Percentiles rank a stretch among this genome's conserved stretches.
phyloP scores from a whole-genome alignment of 2,888 invertebrate species.

The Drosophila fulvimacula region DNA sequence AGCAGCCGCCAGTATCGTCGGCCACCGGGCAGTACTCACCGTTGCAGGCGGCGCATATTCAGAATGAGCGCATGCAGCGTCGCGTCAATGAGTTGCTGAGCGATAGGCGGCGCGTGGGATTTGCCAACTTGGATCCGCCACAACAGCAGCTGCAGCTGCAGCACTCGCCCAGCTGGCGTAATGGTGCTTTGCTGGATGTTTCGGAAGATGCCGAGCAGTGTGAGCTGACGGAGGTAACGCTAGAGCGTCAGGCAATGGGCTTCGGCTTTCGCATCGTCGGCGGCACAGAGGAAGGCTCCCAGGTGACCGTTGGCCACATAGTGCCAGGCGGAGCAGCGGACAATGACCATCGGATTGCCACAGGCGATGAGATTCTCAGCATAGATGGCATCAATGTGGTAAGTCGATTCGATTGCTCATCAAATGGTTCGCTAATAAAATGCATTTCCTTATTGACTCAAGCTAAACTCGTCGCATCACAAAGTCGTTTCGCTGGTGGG shows the following conservation, averaged over 20 bases:
- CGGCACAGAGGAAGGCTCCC: constrained; percentile 98
- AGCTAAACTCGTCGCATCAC: constrained; percentile 93
- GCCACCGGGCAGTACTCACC: constrained; percentile 72
- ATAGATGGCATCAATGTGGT: constrained; percentile 95
- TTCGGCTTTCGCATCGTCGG: constrained; percentile 99
- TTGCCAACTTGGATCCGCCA: constrained; percentile 81
- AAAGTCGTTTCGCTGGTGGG: constrained; percentile 97
- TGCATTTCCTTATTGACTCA: constrained; percentile 59
- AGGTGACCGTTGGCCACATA: constrained; percentile 98
- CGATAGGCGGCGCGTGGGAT: constrained; percentile 83
- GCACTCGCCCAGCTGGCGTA: constrained; percentile 75
- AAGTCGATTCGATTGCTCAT: constrained; percentile 61
- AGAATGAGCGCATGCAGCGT: constrained; percentile 83
- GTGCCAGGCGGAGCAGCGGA: constrained; percentile 98
- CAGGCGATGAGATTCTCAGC: constrained; percentile 97
- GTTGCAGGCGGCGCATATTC: constrained; percentile 79
- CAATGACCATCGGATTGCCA: constrained; percentile 94
- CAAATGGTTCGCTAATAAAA: not conserved
- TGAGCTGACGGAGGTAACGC: constrained; percentile 87
- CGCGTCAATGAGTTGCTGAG: constrained; percentile 83
- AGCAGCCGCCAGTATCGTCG: constrained; percentile 42
- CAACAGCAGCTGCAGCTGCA: constrained; percentile 61
- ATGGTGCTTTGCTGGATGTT: constrained; percentile 58
- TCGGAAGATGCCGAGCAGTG: constrained; percentile 77
- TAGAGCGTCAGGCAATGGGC: constrained; percentile 95